Conservation (phyloP, 2,797 vertebrate species). For the Macropus fuliginosus region DNA sequence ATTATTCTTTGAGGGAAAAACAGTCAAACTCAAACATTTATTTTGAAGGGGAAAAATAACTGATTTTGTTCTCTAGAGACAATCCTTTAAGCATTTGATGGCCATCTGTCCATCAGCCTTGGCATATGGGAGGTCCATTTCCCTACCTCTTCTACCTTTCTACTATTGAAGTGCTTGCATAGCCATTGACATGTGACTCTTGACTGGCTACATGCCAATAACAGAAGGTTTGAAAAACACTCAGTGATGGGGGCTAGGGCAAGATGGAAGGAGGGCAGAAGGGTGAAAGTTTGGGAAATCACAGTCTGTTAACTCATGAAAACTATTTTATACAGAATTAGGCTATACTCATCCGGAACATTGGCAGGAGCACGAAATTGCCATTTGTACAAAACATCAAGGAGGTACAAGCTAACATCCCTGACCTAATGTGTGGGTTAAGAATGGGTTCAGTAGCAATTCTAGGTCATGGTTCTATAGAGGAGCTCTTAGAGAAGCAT, state of each 20-base stretch:
- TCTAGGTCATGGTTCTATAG: not conserved
- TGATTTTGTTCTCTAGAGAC: constrained; percentile 67
- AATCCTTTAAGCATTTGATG: constrained; percentile 62
- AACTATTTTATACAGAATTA: constrained; percentile 50
- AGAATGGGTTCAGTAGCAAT: constrained; percentile 22
- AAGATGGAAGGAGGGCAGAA: not conserved
- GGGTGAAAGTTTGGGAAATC: constrained; percentile 1
- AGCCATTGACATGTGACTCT: constrained; percentile 55
- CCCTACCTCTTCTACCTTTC: not conserved
- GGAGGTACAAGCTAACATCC: constrained; percentile 50
- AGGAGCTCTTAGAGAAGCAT: not conserved
- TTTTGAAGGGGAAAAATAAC: constrained; percentile 76
- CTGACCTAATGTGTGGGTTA: constrained; percentile 49
- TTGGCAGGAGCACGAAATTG: constrained; percentile 46
- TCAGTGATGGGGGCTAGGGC: not conserved
- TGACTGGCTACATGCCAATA: constrained; percentile 60
- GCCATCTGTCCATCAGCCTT: constrained; percentile 66
- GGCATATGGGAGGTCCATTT: constrained; percentile 26
- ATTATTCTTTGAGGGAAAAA: constrained; percentile 21
- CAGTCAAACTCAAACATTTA: constrained; percentile 76
- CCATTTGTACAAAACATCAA: constrained; percentile 58
- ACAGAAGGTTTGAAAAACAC: constrained; percentile 22
- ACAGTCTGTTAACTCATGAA: constrained; percentile 44
- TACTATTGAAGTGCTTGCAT: constrained; percentile 58
- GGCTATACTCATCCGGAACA: constrained; percentile 47